Percentiles rank a stretch among this genome's conserved stretches.
Conservation (phyloP, 2,113 vertebrate genomes). For the Chaenocephalus aceratus region DNA sequence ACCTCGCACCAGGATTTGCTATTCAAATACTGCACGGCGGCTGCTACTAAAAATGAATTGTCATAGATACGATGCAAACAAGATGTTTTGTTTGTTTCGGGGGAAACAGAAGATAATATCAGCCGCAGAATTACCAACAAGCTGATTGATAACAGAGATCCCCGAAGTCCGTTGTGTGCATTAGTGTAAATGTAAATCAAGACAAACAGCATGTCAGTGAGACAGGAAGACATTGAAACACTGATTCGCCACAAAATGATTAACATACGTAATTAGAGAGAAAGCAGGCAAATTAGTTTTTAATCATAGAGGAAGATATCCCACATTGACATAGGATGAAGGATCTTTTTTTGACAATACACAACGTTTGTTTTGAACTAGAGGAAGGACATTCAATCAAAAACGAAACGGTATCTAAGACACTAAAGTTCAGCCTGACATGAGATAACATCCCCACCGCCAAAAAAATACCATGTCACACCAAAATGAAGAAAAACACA, state of each 20-base stretch:
- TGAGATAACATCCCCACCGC: background rate
- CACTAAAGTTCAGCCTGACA: background rate
- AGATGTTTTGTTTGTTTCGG: conserved; percentile 30
- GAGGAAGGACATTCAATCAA: background rate
- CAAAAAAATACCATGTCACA: background rate
- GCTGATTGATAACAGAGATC: conserved; percentile 31
- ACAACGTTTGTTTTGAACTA: background rate
- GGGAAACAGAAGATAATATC: conserved; percentile 40
- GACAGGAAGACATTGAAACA: conserved; percentile 1
- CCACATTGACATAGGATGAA: background rate
- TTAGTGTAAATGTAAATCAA: conserved; percentile 36
- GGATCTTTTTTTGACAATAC: background rate
- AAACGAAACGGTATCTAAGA: background rate
- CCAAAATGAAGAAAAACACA: background rate
- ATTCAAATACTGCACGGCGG: conserved; percentile 34
- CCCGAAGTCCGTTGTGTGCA: background rate
- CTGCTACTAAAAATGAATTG: background rate
- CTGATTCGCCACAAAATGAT: background rate
- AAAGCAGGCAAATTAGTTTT: background rate
- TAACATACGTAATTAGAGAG: background rate
- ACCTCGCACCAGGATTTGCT: conserved; percentile 36
- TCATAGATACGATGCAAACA: conserved; percentile 32
- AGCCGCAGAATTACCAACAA: conserved; percentile 16
- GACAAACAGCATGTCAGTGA: conserved; percentile 9
- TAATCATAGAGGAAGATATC: background rate